Conservation (phyloP, 1,140 invertebrate species). For the Aphaenogaster rudis region DNA sequence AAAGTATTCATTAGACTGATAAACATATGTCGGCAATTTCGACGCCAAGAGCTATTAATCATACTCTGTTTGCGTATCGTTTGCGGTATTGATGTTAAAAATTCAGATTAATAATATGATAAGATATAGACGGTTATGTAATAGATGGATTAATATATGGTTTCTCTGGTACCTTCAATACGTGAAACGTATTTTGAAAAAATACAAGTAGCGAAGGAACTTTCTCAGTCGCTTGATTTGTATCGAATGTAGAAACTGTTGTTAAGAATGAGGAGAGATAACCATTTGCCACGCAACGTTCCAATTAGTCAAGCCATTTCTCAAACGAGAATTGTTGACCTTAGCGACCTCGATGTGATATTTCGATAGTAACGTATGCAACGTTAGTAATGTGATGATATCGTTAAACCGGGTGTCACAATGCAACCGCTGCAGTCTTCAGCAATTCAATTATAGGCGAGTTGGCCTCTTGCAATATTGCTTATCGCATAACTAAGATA, state of each 20-base stretch:
- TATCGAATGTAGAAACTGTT: constrained; percentile 12
- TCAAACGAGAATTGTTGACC: constrained; percentile 4
- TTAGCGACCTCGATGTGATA: constrained; percentile 17
- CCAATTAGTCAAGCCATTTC: constrained; percentile 46
- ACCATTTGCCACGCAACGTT: constrained; percentile 10
- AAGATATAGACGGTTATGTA: not conserved
- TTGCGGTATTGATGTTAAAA: constrained; percentile 1
- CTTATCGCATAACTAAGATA: constrained; percentile 31
- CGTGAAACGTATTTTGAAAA: not conserved
- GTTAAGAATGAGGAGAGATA: not conserved
- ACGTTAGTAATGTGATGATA: constrained; percentile 13
- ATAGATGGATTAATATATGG: not conserved
- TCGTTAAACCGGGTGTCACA: constrained; percentile 35
- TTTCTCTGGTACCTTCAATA: not conserved
- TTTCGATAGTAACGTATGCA: constrained; percentile 45
- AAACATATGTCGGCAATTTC: constrained; percentile 2
- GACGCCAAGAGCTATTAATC: constrained; percentile 26
- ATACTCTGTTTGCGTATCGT: constrained; percentile 14
- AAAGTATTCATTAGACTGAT: constrained; percentile 12
- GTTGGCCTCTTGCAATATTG: not conserved
- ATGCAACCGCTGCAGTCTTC: not conserved
- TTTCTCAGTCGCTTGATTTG: not conserved
- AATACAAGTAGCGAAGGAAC: not conserved
- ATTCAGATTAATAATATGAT: constrained; percentile 3
- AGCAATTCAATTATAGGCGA: constrained; percentile 22